Percentiles rank a stretch among this genome's conserved stretches.
phyloP scores from a whole-genome alignment of 2,113 vertebrate genomes.

The Cepphus grylle region DNA sequence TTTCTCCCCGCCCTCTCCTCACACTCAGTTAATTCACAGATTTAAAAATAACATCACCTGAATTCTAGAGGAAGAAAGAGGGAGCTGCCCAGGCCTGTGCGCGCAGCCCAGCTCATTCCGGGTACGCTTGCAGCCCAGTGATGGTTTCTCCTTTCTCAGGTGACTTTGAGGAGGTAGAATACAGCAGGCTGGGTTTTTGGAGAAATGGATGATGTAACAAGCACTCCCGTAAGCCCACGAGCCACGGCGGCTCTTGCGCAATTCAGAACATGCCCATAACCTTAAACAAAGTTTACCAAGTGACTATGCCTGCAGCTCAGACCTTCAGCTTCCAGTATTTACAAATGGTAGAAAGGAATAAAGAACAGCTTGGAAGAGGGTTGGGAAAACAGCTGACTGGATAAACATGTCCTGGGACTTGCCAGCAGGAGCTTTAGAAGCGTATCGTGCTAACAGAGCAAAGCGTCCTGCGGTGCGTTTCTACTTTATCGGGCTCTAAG shows the following conservation, averaged over 20 bases:
- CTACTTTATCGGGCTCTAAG: not conserved
- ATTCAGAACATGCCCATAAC: not conserved
- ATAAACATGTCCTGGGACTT: not conserved
- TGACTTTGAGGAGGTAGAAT: not conserved
- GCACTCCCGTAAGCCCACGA: not conserved
- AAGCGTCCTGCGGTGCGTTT: accelerated
- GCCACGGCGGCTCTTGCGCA: not conserved
- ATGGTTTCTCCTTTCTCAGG: not conserved
- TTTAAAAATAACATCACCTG: not conserved
- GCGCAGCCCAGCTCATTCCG: not conserved
- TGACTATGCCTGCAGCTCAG: not conserved
- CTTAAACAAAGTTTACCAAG: not conserved
- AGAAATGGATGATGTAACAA: not conserved
- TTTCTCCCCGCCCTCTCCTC: accelerated
- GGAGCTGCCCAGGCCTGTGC: not conserved
- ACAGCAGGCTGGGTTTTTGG: not conserved
- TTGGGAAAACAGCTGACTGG: not conserved
- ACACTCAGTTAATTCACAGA: not conserved
- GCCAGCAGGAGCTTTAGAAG: not conserved
- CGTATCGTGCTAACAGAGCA: accelerated
- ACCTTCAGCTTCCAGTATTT: not conserved
- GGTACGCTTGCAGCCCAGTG: not conserved
- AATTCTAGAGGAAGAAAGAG: not conserved
- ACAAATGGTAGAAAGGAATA: not conserved
- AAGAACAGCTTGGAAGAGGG: not conserved